Percentiles rank a stretch among this genome's conserved stretches.
Conservation (phyloP, 2,797 vertebrate genomes). For the Halcyon leucocephala region DNA sequence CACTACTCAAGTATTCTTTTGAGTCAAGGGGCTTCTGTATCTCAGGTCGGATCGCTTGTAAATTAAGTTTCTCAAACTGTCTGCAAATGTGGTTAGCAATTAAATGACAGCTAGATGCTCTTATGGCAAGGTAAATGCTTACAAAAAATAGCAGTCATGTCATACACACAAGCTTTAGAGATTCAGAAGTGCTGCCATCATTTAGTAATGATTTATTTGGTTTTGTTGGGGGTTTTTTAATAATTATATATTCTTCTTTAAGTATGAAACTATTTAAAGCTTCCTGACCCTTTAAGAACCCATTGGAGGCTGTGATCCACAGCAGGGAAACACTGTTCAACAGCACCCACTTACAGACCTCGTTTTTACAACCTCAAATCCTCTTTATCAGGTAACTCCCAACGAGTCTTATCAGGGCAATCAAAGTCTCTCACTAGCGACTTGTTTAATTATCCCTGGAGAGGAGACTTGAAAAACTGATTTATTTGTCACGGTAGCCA, state of each 20-base stretch:
- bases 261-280: not conserved
- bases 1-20: not conserved
- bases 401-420: slow-evolving; percentile 41
- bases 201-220: not conserved
- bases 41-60: not conserved
- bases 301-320: not conserved
- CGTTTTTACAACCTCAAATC: not conserved
- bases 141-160: not conserved
- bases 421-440: not conserved
- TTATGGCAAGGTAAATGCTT: not conserved
- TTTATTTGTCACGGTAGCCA: slow-evolving; percentile 36
- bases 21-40: not conserved
- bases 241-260: not conserved
- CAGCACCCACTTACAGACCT: not conserved
- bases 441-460: slow-evolving; percentile 53
- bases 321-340: not conserved
- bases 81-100: not conserved
- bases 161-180: not conserved
- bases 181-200: not conserved
- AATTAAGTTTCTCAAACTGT: not conserved
- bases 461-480: slow-evolving; percentile 37
- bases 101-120: not conserved
- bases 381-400: slow-evolving; percentile 33
- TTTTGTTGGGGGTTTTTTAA: not conserved
- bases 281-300: not conserved